These are phyloP conservation scores for Premnoplex brunnescens DNA, from an alignment of 2,797 vertebrate genomes.

Conservation along the genomic window DNA sequence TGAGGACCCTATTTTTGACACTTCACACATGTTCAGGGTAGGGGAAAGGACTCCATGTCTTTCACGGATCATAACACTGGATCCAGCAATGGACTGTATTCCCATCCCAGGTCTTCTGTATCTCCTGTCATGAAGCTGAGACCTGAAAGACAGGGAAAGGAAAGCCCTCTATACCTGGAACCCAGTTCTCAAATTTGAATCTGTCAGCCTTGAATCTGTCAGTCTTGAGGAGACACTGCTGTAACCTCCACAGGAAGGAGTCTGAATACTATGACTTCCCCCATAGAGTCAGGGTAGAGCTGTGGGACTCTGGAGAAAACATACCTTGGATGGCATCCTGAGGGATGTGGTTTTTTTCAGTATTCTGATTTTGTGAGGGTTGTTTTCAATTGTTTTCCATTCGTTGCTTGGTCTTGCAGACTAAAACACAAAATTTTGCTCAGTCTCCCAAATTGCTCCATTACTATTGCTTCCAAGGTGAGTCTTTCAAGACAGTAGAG, in stretches of 20 bases:
- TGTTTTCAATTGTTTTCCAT: background rate
- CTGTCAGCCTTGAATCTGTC: background rate
- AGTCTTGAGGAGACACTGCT: background rate
- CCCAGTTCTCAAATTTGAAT: background rate
- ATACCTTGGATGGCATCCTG: background rate
- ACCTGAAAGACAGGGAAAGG: background rate
- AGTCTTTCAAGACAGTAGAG: background rate
- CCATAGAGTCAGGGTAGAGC: fast-evolving
- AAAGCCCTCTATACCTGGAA: background rate
- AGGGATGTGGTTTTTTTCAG: background rate
- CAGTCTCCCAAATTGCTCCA: background rate
- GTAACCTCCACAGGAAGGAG: background rate
- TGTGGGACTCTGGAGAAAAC: background rate
- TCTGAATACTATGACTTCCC: background rate
- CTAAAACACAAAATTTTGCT: background rate
- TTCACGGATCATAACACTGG: background rate
- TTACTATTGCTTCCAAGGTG: background rate
- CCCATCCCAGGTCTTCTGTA: background rate
- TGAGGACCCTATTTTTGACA: background rate
- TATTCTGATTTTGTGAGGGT: background rate
- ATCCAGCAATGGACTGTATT: background rate
- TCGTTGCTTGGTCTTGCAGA: background rate
- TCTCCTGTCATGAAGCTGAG: background rate
- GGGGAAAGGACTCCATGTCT: fast-evolving
- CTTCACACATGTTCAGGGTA: background rate